Percentiles rank a stretch among this genome's conserved stretches.
Evolutionary conservation across 2,113 vertebrate species (phyloP).

Genomic region (Poeciliopsis occidentalis): DNA sequence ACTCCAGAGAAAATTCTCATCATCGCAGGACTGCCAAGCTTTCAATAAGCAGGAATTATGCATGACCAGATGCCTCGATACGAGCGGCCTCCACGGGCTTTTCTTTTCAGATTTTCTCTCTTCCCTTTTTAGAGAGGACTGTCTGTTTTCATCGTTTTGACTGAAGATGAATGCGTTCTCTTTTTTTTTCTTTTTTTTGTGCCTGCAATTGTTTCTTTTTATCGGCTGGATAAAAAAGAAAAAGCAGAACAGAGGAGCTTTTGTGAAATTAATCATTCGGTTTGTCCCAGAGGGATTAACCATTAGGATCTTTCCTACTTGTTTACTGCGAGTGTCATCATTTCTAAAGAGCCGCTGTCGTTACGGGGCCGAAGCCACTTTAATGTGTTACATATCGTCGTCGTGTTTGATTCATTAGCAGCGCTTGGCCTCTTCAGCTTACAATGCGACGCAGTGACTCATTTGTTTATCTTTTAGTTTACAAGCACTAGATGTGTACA

Average conservation of each 20-base stretch:
- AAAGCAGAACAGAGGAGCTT: constrained; percentile 11
- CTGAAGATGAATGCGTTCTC: constrained; percentile 30
- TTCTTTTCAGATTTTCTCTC: not conserved
- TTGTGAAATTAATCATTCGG: constrained; percentile 9
- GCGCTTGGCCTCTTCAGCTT: not conserved
- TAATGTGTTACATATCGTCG: not conserved
- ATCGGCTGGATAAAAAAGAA: constrained; percentile 44
- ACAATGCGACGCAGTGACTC: not conserved
- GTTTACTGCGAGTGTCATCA: constrained; percentile 13
- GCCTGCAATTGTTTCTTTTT: constrained; percentile 41
- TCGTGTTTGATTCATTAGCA: not conserved
- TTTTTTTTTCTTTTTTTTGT: not conserved
- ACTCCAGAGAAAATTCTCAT: constrained; percentile 70
- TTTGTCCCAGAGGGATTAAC: constrained; percentile 1
- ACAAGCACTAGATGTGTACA: not conserved
- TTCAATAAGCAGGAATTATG: constrained; percentile 78
- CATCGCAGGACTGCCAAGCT: constrained; percentile 64
- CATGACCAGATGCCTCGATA: constrained; percentile 76
- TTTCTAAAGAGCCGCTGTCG: not conserved
- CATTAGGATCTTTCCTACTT: constrained; percentile 21
- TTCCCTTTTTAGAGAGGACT: constrained; percentile 18
- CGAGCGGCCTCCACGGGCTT: constrained; percentile 45
- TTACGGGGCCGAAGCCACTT: not conserved
- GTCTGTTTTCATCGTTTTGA: constrained; percentile 48
- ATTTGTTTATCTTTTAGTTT: not conserved